Base-by-base conservation (phyloP, 2,888 invertebrate species). In the Cosmorhoe ocellata region DNA sequence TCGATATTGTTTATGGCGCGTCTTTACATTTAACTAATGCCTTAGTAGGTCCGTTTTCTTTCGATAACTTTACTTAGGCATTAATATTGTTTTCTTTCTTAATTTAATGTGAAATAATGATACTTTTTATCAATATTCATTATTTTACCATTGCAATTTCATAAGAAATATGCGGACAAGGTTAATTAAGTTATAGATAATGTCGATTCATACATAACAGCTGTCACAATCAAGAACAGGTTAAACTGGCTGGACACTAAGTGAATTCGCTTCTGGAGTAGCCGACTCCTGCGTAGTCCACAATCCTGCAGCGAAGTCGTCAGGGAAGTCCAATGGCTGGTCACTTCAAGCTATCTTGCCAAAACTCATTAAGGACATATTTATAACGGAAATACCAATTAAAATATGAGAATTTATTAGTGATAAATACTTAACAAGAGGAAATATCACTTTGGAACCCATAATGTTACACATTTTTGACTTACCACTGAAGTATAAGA, bases 401-500 rank as follows among this genome's bases (percentile, higher is more conserved):
- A 74, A 76, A 72, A 74, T 69, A 75, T 76, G 76, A 87, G 74
- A 81, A 77, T 90, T 90, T 90, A 90, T 90, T 90, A 77, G 75
- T 64, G 78, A 81, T 74, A 81, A 81, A 81, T 73, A 75, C 74
- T 79, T 84, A 84, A 85, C 85, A 85, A 64, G 72, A 71, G 63
- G 67, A 65, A 72, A 66, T 74, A 73, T 76, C 73, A 76, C 69
- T 79, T 74, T 74, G 64, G 74, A 80, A 81, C 85, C 85, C 78
- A 72, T 78, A 75, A 79, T 76, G 69, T 81, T 86, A 84, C 84
- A 82, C 85, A 84, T 85, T 83, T 85, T 84, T 76, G 86, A 90
- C 90, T 90, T 90, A 90, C 90, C 90, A 84, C 76, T 63, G 72
- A 60, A 56, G 75, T 60, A 60, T 71, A 64, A 66, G 69, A 58